Conservation (phyloP, 2,113 vertebrate genomes). For the Guaruba guarouba region DNA sequence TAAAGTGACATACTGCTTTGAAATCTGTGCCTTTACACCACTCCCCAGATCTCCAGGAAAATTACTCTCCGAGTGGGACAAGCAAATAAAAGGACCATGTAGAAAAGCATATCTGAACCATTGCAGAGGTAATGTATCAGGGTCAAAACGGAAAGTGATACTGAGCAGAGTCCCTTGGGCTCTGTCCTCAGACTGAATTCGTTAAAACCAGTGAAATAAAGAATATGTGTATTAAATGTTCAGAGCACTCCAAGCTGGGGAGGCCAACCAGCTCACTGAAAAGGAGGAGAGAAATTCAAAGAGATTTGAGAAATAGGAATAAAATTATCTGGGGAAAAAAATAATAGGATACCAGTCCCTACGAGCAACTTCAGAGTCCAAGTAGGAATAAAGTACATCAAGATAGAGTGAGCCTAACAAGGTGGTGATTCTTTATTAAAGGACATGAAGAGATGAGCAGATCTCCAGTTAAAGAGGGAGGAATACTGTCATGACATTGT, state of each 20-base stretch:
- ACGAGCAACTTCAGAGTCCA: background rate
- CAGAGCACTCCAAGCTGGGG: background rate
- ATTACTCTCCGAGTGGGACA: background rate
- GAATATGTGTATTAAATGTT: background rate
- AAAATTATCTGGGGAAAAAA: background rate
- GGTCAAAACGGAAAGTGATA: conserved; percentile 3
- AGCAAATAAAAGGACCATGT: background rate
- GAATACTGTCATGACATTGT: background rate
- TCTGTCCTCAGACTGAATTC: background rate
- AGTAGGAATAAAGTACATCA: accelerated
- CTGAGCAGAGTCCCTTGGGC: background rate
- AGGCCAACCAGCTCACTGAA: background rate
- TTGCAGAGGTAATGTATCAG: background rate
- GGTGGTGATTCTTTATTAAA: background rate
- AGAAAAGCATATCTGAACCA: conserved; percentile 2
- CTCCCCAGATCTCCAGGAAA: background rate
- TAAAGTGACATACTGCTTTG: conserved; percentile 44
- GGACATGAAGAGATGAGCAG: background rate
- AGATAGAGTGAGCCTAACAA: background rate
- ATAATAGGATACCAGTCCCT: background rate
- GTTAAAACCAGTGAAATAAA: background rate
- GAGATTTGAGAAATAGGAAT: background rate
- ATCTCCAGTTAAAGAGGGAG: background rate
- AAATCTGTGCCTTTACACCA: conserved; percentile 17
- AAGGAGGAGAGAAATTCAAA: background rate